A percentile compares a stretch with the other conserved stretches of the same genome.
Evolutionary conservation across 2,888 invertebrate species (phyloP).

Genomic region (Cataglyphis rosenhaueri): DNA sequence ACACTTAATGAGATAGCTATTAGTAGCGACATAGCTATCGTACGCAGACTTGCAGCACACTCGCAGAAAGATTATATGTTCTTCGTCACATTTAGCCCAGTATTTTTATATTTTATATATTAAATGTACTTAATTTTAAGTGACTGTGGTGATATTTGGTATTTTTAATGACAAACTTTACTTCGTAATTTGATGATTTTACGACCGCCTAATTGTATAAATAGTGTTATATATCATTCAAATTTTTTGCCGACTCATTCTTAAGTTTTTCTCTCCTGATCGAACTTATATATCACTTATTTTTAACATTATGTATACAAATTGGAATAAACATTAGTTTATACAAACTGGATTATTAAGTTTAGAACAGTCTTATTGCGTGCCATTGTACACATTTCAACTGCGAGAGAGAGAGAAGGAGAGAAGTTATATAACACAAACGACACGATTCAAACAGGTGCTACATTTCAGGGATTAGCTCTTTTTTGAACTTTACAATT

Average conservation of each 20-base stretch:
- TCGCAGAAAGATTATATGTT: slow-evolving; percentile 66
- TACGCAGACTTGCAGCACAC: slow-evolving; percentile 63
- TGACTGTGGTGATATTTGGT: slow-evolving; percentile 80
- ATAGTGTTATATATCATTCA: slow-evolving; percentile 57
- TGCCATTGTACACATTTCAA: slow-evolving; percentile 69
- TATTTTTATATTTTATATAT: slow-evolving; percentile 83
- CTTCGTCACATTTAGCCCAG: slow-evolving; percentile 79
- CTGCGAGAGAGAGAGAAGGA: slow-evolving; percentile 36
- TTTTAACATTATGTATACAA: slow-evolving; percentile 83
- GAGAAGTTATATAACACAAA: slow-evolving; percentile 57
- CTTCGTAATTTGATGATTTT: slow-evolving; percentile 61
- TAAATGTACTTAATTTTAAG: slow-evolving; percentile 84
- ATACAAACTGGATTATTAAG: slow-evolving; percentile 76
- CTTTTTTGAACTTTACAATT: slow-evolving; percentile 66
- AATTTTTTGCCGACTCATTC: slow-evolving; percentile 53
- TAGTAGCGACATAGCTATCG: slow-evolving; percentile 74
- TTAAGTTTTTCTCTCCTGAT: slow-evolving; percentile 61
- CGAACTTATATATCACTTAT: slow-evolving; percentile 80
- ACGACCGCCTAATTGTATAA: slow-evolving; percentile 73
- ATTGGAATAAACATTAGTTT: slow-evolving; percentile 83
- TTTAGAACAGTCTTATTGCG: slow-evolving; percentile 70
- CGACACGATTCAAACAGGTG: slow-evolving; percentile 68
- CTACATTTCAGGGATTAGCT: slow-evolving; percentile 71
- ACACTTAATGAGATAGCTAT: slow-evolving; percentile 81
- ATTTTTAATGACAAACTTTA: slow-evolving; percentile 73